phyloP scores from a whole-genome alignment of 2,888 invertebrate genomes.

The Drosophila incognita region DNA sequence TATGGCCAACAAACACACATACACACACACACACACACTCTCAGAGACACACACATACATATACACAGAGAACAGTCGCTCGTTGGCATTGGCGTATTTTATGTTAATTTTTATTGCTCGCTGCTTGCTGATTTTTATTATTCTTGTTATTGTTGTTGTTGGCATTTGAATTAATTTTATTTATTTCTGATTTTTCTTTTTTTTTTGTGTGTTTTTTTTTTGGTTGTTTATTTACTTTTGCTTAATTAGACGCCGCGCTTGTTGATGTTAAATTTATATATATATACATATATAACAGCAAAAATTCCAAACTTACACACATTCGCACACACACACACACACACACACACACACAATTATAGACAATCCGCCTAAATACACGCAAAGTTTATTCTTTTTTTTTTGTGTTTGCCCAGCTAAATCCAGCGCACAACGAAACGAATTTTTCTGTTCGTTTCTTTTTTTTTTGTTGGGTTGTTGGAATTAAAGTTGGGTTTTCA shows the following conservation, averaged over 20 bases:
- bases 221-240: constrained; percentile 64
- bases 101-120: constrained; percentile 76
- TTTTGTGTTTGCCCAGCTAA: constrained; percentile 10
- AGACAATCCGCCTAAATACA: constrained; percentile 58
- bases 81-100: constrained; percentile 63
- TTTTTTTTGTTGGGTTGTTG: constrained; percentile 9
- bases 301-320: constrained; percentile 15
- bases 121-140: constrained; percentile 64
- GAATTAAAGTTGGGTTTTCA: constrained; percentile 17
- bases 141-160: constrained; percentile 34
- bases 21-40: neutral
- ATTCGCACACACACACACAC: neutral
- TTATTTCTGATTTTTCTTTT: constrained; percentile 55
- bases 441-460: constrained; percentile 39
- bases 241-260: constrained; percentile 59
- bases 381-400: constrained; percentile 33
- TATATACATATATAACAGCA: neutral
- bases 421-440: constrained; percentile 21
- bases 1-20: constrained; percentile 35
- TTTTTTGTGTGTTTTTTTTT: constrained; percentile 11
- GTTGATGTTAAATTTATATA: constrained; percentile 41
- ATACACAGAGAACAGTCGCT: constrained; percentile 15
- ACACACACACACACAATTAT: constrained; percentile 30
- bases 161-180: constrained; percentile 76
- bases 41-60: neutral